Base-by-base conservation (phyloP, 2,797 vertebrate genomes). In the Epinephelus malabaricus region DNA sequence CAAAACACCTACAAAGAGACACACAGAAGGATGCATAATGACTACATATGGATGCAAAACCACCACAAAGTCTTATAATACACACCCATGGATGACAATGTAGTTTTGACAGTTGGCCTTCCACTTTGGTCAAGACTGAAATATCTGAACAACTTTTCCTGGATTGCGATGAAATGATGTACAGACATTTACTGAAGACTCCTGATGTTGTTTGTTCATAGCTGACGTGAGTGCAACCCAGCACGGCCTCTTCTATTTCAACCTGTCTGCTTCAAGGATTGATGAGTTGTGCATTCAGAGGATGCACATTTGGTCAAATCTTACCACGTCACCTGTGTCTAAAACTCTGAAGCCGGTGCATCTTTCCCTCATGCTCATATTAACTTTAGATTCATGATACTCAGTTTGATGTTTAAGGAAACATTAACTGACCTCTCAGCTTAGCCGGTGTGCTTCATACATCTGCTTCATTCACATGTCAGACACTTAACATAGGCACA, bases 381-480 rank as follows among this genome's bases (percentile, higher is more conserved):
- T 27, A 38, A 59, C 15, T 50, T 65, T 19, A 34, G 53, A 67
- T 56, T 65, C 21, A 63, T 55, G 63, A 65, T 13, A 3, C 43
- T 58, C n/a, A 69, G 19, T 30, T 30, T 30, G 12, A 19, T 65
- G 19, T 61, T 55, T 13, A 25, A 53, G 64, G 34, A 61, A 67
- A 73, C 30, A 54, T 30, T 69, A 34, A 46, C 72, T 76, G 84
- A 90, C 88, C 81, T 86, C 63, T 84, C 68, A 68, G 40, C 77
- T 83, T 69, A 68, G 45, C 63, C 43, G 8, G 9, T 2, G 5
- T 21, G 61, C 40, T 75, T 79, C 34, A 54, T 43, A 68, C 83
- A 81, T 81, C 86, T 83, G 64, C 51, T 78, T 53, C 64, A 76
- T 67, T 85, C 73, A 78, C 38, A 61, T 62, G 40, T 61, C 67